A percentile compares a stretch with the other conserved stretches of the same genome.
phyloP scores from a whole-genome alignment of 2,888 invertebrate genomes.

The Zaprionus obscuricornis region DNA sequence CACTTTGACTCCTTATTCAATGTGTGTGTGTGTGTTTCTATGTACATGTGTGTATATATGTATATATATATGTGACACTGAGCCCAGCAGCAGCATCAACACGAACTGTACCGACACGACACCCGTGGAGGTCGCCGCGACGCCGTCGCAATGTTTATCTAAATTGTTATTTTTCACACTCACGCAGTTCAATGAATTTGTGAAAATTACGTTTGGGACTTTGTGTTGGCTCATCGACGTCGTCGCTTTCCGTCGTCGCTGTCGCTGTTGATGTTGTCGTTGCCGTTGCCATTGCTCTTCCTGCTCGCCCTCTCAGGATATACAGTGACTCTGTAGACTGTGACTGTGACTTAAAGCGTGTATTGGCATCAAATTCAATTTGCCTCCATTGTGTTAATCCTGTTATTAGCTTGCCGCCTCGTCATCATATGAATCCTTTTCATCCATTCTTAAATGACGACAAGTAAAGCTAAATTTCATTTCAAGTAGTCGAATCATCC shows the following conservation, averaged over 20 bases:
- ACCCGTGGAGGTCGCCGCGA: constrained; percentile 69
- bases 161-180: constrained; percentile 84
- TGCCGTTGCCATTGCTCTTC: constrained; percentile 17
- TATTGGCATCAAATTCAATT: constrained; percentile 79
- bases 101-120: constrained; percentile 37
- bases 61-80: constrained; percentile 21
- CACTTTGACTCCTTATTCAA: neutral
- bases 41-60: neutral
- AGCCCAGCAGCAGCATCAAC: too few species aligned
- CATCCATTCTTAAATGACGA: constrained; percentile 26
- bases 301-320: neutral
- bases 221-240: constrained; percentile 66
- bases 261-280: neutral
- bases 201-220: constrained; percentile 84
- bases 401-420: constrained; percentile 71
- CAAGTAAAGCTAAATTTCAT: constrained; percentile 13
- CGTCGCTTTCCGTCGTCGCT: constrained; percentile 13
- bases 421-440: constrained; percentile 48
- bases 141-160: constrained; percentile 82
- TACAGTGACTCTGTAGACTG: constrained; percentile 22
- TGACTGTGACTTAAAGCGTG: constrained; percentile 68
- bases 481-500: too few species aligned
- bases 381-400: constrained; percentile 76
- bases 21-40: neutral
- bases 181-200: constrained; percentile 84